Conservation (phyloP, 2,888 invertebrate genomes). For the Dimorphilus gyrociliatus region DNA sequence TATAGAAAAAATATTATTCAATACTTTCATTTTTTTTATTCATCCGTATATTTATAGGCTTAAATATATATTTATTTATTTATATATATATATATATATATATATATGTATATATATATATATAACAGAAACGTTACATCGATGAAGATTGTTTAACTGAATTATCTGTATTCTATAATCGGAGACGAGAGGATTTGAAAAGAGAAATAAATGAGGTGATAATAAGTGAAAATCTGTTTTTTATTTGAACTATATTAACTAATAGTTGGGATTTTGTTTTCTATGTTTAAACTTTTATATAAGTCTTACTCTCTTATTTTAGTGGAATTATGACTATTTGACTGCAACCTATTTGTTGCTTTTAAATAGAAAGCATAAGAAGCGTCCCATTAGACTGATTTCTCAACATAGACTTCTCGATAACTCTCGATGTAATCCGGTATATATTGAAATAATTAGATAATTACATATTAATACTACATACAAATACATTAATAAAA, state of each 20-base stretch:
- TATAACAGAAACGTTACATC: conserved; percentile 32
- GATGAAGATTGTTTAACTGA: conserved; percentile 46
- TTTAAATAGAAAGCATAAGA: conserved; percentile 45
- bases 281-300: too few relatives aligned
- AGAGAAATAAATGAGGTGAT: conserved; percentile 1
- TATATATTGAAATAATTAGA: too few relatives aligned
- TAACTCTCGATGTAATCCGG: too few relatives aligned
- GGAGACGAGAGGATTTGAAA: conserved; percentile 33
- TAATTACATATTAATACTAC: too few relatives aligned
- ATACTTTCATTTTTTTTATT: too few relatives aligned
- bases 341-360: conserved; percentile 58
- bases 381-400: conserved; percentile 40
- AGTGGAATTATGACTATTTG: conserved; percentile 52
- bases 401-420: conserved; percentile 6
- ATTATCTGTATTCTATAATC: conserved; percentile 42
- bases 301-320: conserved; percentile 13
- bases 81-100: too few relatives aligned
- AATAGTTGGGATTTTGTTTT: too few relatives aligned
- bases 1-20: too few relatives aligned
- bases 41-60: too few relatives aligned
- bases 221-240: background rate
- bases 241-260: background rate
- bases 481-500: too few relatives aligned
- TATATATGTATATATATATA: too few relatives aligned
- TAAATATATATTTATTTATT: too few relatives aligned